phyloP scores from a whole-genome alignment of 1,140 invertebrate genomes.

The Nasonia longicornis region DNA sequence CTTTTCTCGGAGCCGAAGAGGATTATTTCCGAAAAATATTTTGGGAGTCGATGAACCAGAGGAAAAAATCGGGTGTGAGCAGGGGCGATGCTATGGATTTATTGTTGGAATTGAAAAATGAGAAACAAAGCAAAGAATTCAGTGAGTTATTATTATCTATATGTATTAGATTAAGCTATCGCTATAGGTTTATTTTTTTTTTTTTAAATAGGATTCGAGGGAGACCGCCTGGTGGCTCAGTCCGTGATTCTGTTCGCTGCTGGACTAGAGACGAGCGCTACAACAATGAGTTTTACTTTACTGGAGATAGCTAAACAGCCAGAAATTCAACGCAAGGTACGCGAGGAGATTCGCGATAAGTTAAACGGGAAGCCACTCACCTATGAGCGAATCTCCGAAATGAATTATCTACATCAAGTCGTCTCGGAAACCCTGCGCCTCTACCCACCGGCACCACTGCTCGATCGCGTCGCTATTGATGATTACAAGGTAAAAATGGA shows the following conservation, averaged over 20 bases:
- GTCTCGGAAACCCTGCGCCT: conserved; percentile 66
- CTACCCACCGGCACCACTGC: conserved; percentile 71
- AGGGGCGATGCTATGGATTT: conserved; percentile 53
- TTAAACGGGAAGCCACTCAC: conserved; percentile 50
- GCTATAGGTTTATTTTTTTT: neutral
- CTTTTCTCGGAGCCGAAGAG: conserved; percentile 36
- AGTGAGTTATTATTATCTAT: conserved; percentile 39
- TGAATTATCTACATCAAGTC: conserved; percentile 57
- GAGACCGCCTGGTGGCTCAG: conserved; percentile 55
- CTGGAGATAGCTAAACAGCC: conserved; percentile 63
- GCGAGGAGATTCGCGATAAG: conserved; percentile 71
- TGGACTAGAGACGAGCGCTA: conserved; percentile 70
- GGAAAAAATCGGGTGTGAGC: conserved; percentile 49
- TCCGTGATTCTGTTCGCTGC: conserved; percentile 65
- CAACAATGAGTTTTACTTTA: conserved; percentile 61
- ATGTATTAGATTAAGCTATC: too few relatives aligned
- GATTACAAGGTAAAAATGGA: conserved; percentile 54
- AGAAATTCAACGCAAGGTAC: conserved; percentile 62
- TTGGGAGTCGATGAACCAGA: conserved; percentile 49
- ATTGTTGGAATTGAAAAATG: conserved; percentile 52
- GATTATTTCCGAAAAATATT: conserved; percentile 52
- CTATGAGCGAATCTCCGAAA: conserved; percentile 51
- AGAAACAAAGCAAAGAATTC: conserved; percentile 45
- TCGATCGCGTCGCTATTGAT: conserved; percentile 66
- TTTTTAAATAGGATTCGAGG: conserved; percentile 39